These are phyloP conservation scores for Physocephala rufipes DNA, from an alignment of 2,888 invertebrate genomes.

Conservation along the genomic window DNA sequence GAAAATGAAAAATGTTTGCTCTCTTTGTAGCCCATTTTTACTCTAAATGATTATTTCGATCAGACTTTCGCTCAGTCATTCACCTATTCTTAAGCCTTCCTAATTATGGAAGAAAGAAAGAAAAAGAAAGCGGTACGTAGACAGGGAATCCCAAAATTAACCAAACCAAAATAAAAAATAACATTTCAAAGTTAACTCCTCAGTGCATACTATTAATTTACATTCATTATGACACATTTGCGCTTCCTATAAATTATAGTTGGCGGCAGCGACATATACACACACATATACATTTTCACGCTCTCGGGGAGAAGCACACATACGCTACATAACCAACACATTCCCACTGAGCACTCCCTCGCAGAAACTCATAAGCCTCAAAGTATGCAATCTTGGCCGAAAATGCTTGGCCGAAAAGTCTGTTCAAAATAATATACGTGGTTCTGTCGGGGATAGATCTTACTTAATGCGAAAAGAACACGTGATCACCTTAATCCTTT, in stretches of 20 bases:
- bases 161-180: slow-evolving; percentile 6
- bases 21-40: too few relatives aligned
- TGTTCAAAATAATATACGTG: not conserved
- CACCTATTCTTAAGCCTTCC: too few relatives aligned
- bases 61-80: too few relatives aligned
- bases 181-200: slow-evolving; percentile 18
- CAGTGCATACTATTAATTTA: slow-evolving; percentile 34
- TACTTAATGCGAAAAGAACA: slow-evolving; percentile 43
- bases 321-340: slow-evolving; percentile 4
- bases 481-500: slow-evolving; percentile 28
- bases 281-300: slow-evolving; percentile 36
- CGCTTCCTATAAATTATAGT: slow-evolving; percentile 41
- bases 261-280: slow-evolving; percentile 36
- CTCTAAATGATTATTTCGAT: too few relatives aligned
- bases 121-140: too few relatives aligned
- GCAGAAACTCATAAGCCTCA: slow-evolving; percentile 33
- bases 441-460: slow-evolving; percentile 29
- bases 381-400: slow-evolving; percentile 41
- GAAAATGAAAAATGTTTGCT: too few relatives aligned
- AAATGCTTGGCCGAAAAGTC: slow-evolving; percentile 19
- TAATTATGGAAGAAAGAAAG: too few relatives aligned
- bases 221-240: slow-evolving; percentile 43
- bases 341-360: too few relatives aligned
- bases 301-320: slow-evolving; percentile 26
- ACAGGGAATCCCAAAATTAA: too few relatives aligned